Base-by-base conservation (phyloP, 1,140 invertebrate genomes). In the Archivesica marissinica region DNA sequence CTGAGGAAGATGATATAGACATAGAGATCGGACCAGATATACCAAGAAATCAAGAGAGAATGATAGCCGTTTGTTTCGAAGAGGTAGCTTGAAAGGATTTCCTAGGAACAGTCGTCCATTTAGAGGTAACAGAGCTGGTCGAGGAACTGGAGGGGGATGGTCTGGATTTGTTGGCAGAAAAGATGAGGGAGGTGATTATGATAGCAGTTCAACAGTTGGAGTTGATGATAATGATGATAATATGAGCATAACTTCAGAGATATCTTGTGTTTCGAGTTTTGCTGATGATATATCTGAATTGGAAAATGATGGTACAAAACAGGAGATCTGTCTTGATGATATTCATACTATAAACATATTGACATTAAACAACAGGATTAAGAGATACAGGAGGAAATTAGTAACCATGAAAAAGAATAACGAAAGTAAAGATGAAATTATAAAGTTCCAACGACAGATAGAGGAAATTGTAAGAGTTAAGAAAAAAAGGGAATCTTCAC, bases 91-190 rank as follows among this genome's bases (percentile, higher is more conserved):
- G 7, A 64, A 39, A 23, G 23, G 59, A 52, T 28, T 7, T 4
- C 11, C 23, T 30, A 41, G n/a, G 3, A 35, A n/a, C 17, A 74
- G 38, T 44, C 6, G 70, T 74, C 7, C n/a, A 6, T 66, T 41
- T 76, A 81, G 79, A 15, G 64, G 79, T 81, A 52, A 38, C 35
- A 72, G 64, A 11, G 20, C 44, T 75, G 79, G 82, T 28, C 39
- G 74, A 44, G 70, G 74, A 81, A 85, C 54, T 28, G 20, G 54
- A 54, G 35, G 38, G 7, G 50, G 59, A 23, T 44, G 54, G 33
- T 39, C 7, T 54, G 23, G 82, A 25, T 23, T 44, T 68, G 64
- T 68, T 68, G 23, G 64, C 17, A n/a, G 20, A 25, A 68, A 23
- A 25, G 33, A 44, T 15, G 39, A 68, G 38, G 33, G 6, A 20